phyloP scores from a whole-genome alignment of 2,888 invertebrate genomes.

The Lasius platythorax region DNA sequence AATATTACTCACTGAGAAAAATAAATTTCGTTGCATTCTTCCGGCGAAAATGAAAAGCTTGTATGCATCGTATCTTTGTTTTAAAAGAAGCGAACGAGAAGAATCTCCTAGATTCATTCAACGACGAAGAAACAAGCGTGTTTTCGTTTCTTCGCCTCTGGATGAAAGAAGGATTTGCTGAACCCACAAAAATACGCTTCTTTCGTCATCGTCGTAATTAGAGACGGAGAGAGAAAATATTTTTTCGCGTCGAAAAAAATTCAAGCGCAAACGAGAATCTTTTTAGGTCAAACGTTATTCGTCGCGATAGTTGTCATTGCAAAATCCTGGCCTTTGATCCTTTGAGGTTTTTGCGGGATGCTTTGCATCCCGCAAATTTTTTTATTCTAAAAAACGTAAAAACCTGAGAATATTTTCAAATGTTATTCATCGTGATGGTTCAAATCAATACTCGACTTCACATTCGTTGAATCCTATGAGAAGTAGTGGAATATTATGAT shows the following conservation, averaged over 20 bases:
- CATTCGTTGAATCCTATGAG: background rate
- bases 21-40: slow-evolving; percentile 38
- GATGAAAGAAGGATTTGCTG: background rate
- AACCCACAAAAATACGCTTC: background rate
- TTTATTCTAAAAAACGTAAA: slow-evolving; percentile 34
- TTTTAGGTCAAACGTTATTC: slow-evolving; percentile 45
- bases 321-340: slow-evolving; percentile 39
- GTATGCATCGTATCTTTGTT: background rate
- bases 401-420: slow-evolving; percentile 3
- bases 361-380: background rate
- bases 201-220: slow-evolving; percentile 16
- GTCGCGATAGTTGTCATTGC: background rate
- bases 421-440: slow-evolving; percentile 11
- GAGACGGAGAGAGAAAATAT: background rate
- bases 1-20: slow-evolving; percentile 27
- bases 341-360: background rate
- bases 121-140: slow-evolving; percentile 20
- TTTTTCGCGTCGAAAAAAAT: slow-evolving; percentile 8
- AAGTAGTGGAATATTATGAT: background rate
- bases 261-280: slow-evolving; percentile 17
- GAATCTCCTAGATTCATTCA: slow-evolving; percentile 11
- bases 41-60: slow-evolving; percentile 13
- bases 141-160: background rate
- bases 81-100: slow-evolving; percentile 23
- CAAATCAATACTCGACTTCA: background rate